phyloP scores from a whole-genome alignment of 2,888 invertebrate species.

The Rambutsinella grinnellia region DNA sequence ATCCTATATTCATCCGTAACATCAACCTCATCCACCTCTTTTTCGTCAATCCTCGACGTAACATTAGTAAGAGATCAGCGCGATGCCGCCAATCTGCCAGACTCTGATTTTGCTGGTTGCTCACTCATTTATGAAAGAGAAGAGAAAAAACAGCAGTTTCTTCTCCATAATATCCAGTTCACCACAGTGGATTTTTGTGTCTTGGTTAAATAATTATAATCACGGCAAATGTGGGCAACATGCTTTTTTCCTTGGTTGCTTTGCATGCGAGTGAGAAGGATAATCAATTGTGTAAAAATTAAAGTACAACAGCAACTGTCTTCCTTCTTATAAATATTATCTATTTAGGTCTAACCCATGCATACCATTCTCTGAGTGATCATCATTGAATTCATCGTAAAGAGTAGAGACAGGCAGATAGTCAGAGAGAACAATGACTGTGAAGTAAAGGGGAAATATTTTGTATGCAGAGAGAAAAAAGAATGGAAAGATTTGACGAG shows the following conservation, averaged over 20 bases:
- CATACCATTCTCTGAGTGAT: background rate
- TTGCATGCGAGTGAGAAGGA: background rate
- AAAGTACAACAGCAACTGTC: background rate
- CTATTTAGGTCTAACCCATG: background rate
- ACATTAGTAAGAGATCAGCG: slow-evolving; percentile 15
- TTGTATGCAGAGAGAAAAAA: slow-evolving; percentile 30
- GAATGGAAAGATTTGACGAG: slow-evolving; percentile 46
- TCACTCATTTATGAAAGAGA: background rate
- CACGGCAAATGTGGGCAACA: slow-evolving; percentile 17
- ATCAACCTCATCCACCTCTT: slow-evolving; percentile 37
- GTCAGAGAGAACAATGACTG: background rate
- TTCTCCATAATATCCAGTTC: background rate
- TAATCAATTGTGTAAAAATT: background rate
- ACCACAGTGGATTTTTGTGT: slow-evolving; percentile 10
- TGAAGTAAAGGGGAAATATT: slow-evolving; percentile 10
- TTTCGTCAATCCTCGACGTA: slow-evolving; percentile 35
- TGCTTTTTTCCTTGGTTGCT: background rate
- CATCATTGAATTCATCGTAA: background rate
- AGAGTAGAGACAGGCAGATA: background rate
- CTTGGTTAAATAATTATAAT: slow-evolving; percentile 22
- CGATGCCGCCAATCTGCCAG: slow-evolving; percentile 18
- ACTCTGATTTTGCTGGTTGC: slow-evolving; percentile 5
- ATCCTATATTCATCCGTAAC: background rate
- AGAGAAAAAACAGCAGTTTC: background rate
- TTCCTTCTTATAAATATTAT: background rate